Conservation (phyloP, 2,113 vertebrate genomes). For the Megaptera novaeangliae region DNA sequence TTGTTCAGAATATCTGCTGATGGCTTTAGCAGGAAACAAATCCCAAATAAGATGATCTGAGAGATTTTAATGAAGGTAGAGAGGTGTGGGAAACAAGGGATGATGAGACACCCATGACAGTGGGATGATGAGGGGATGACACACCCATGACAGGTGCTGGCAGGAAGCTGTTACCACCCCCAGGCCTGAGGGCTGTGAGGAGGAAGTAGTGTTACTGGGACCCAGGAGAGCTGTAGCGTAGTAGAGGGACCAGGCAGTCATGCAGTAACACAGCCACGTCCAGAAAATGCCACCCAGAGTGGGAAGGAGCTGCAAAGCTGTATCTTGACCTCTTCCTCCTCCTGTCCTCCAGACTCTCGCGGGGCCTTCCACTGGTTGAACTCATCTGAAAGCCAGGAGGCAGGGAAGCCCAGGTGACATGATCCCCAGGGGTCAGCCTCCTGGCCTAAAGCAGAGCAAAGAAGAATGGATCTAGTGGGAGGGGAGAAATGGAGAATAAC, state of each 20-base stretch:
- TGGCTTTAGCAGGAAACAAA: background rate
- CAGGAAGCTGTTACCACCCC: background rate
- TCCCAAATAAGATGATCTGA: background rate
- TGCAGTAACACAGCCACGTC: background rate
- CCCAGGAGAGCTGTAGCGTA: background rate
- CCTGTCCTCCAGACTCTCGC: background rate
- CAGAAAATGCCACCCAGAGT: background rate
- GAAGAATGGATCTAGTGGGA: background rate
- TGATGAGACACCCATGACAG: background rate
- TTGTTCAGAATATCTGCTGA: background rate
- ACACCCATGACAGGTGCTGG: background rate
- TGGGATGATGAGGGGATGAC: background rate
- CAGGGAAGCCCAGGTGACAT: background rate
- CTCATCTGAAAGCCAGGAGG: background rate
- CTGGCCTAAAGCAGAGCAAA: background rate
- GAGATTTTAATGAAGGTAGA: background rate
- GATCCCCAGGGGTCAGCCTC: background rate
- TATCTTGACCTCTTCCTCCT: background rate
- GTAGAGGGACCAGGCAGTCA: background rate
- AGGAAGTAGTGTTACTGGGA: background rate
- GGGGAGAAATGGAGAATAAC: background rate
- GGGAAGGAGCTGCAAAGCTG: background rate
- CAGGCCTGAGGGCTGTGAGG: background rate
- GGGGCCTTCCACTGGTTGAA: background rate
- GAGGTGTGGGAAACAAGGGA: background rate